Evolutionary conservation across 2,797 vertebrate genomes (phyloP).

Genomic region (Acanthiza pusilla): DNA sequence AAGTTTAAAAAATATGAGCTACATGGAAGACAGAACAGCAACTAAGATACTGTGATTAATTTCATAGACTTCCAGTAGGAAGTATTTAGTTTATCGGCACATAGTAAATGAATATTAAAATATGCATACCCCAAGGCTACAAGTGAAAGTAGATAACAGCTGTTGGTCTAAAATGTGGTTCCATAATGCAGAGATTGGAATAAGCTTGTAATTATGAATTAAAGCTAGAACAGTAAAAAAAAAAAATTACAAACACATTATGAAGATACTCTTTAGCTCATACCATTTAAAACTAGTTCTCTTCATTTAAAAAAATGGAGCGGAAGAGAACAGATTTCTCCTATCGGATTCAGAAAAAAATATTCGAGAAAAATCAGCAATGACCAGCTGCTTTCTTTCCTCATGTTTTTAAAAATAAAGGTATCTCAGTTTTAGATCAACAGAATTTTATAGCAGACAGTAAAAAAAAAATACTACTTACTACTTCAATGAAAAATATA

Average conservation of each 20-base stretch:
- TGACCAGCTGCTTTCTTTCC: neutral
- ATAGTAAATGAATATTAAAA: slow-evolving; percentile 82
- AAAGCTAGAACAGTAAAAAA: slow-evolving; percentile 69
- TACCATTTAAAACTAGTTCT: slow-evolving; percentile 52
- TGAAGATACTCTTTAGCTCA: slow-evolving; percentile 47
- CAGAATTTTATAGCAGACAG: neutral
- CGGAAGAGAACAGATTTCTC: neutral
- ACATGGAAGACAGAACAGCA: slow-evolving; percentile 76
- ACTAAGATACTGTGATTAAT: slow-evolving; percentile 79
- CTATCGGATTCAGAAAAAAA: neutral
- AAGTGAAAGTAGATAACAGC: slow-evolving; percentile 76
- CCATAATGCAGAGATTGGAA: slow-evolving; percentile 74
- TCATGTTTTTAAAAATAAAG: neutral
- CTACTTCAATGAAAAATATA: neutral
- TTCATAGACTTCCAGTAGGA: slow-evolving; percentile 78
- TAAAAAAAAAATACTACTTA: neutral
- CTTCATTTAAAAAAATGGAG: slow-evolving; percentile 23
- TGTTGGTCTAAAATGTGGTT: slow-evolving; percentile 79
- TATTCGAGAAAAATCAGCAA: neutral
- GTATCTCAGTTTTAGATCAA: neutral
- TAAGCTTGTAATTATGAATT: slow-evolving; percentile 81
- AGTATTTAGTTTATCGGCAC: slow-evolving; percentile 79
- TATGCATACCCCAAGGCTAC: slow-evolving; percentile 75
- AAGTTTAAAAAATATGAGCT: slow-evolving; percentile 60
- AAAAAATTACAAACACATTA: slow-evolving; percentile 49